Evolutionary conservation across 1,140 invertebrate genomes (phyloP).

Genomic region (Phymorhynchus buccinoides): DNA sequence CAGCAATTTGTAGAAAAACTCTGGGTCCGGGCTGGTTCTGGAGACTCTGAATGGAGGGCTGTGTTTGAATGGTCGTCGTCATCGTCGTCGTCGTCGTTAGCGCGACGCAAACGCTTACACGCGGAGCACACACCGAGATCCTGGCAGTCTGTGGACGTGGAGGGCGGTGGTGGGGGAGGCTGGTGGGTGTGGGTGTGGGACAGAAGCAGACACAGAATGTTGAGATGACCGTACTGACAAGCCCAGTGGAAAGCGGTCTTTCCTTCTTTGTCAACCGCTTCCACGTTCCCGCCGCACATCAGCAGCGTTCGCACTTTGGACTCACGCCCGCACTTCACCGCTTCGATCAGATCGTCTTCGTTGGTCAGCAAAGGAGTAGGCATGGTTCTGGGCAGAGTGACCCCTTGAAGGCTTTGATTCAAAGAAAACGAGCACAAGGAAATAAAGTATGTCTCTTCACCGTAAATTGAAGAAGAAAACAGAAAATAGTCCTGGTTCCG

Average conservation of each 20-base stretch:
- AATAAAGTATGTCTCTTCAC: neutral
- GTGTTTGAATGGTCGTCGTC: no score
- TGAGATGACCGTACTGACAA: slow-evolving; percentile 60
- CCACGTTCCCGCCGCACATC: slow-evolving; percentile 41
- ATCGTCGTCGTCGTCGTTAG: neutral
- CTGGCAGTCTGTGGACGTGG: neutral
- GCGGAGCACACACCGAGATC: neutral
- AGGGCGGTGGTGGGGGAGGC: neutral
- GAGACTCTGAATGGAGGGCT: neutral
- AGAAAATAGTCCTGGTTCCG: no score
- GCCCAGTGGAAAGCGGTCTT: slow-evolving; percentile 67
- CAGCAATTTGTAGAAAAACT: neutral
- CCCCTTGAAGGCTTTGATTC: neutral
- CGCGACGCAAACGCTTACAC: neutral
- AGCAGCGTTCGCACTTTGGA: slow-evolving; percentile 53
- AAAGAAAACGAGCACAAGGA: neutral
- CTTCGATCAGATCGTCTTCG: slow-evolving; percentile 57
- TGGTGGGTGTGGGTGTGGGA: neutral
- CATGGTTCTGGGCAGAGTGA: neutral
- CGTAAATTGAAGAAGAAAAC: neutral
- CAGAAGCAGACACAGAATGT: slow-evolving; percentile 52
- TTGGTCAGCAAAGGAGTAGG: slow-evolving; percentile 39
- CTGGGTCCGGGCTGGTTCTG: neutral
- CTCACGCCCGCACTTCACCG: slow-evolving; percentile 60
- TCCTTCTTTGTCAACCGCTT: slow-evolving; percentile 50